Conservation (phyloP, 92 coral and sea anemone genomes). For the Phenganax marumi region DNA sequence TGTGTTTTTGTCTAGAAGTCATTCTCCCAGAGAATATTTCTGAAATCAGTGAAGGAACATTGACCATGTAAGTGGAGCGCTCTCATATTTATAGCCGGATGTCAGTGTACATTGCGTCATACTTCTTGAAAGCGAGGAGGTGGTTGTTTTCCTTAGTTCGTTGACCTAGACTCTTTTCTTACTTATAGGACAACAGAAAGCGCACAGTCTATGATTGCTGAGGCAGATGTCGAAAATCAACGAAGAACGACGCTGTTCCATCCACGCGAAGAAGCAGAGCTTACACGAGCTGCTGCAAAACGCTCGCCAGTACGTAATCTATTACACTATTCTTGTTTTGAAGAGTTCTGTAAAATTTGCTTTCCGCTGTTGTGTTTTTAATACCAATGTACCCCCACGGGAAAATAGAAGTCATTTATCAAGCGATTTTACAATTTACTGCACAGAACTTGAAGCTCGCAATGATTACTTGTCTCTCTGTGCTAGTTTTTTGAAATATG, state of each 20-base stretch:
- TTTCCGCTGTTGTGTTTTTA: too few relatives aligned
- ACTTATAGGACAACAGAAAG: conserved; percentile 25
- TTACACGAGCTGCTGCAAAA: conserved; percentile 3
- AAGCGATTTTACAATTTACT: too few relatives aligned
- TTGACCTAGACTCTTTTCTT: background rate
- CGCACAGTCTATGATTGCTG: background rate
- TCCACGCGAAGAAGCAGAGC: conserved; percentile 41
- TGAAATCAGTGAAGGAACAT: conserved; percentile 37
- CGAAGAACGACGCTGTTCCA: conserved; percentile 33
- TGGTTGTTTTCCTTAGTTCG: too few relatives aligned
- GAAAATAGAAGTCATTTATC: too few relatives aligned
- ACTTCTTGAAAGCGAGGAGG: too few relatives aligned
- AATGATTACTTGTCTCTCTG: too few relatives aligned
- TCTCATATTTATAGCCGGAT: too few relatives aligned
- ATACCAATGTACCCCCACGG: too few relatives aligned
- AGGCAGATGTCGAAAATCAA: conserved; percentile 1
- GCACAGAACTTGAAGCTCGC: too few relatives aligned
- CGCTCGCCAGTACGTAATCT: background rate
- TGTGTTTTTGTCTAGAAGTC: background rate
- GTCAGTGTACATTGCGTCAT: too few relatives aligned
- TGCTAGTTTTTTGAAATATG: too few relatives aligned
- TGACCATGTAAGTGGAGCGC: conserved; percentile 24
- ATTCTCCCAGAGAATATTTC: conserved; percentile 18
- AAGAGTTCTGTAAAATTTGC: too few relatives aligned
- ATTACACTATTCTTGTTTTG: background rate